Percentiles rank a stretch among this genome's conserved stretches.
Evolutionary conservation across 53 echinoderm and acorn worm genomes (phyloP).

Genomic region (Mesocentrotus franciscanus): DNA sequence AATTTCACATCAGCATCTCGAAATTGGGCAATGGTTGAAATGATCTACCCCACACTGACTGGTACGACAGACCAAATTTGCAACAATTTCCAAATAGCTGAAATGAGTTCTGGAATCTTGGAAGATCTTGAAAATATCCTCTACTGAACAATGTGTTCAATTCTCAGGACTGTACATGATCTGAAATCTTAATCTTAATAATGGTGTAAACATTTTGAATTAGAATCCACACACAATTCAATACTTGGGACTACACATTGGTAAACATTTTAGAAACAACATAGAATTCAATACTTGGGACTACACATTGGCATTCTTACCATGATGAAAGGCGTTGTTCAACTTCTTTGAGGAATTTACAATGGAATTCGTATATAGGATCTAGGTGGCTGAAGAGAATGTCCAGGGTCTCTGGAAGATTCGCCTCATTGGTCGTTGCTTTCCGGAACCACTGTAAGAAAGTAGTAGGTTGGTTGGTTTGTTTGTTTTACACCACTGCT

Average conservation of each 20-base stretch:
- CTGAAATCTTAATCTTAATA: no score
- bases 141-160: no score
- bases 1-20: no score
- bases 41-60: no score
- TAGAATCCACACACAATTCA: background rate
- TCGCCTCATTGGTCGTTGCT: slow-evolving; percentile 89
- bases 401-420: slow-evolving; percentile 88
- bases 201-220: background rate
- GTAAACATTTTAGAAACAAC: background rate
- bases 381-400: slow-evolving; percentile 90
- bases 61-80: no score
- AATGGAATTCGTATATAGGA: slow-evolving; percentile 96
- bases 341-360: slow-evolving; percentile 96
- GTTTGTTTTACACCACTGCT: background rate
- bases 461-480: background rate
- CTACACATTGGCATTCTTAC: slow-evolving; percentile 69
- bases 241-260: no score
- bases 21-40: no score
- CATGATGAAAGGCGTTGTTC: slow-evolving; percentile 96
- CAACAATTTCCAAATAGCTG: no score
- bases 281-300: background rate
- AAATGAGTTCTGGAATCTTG: no score
- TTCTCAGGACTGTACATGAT: no score
- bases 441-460: slow-evolving; percentile 92
- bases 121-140: no score